These are phyloP conservation scores for Burhinus oedicnemus DNA, from an alignment of 2,113 vertebrate species.

Conservation along the genomic window DNA sequence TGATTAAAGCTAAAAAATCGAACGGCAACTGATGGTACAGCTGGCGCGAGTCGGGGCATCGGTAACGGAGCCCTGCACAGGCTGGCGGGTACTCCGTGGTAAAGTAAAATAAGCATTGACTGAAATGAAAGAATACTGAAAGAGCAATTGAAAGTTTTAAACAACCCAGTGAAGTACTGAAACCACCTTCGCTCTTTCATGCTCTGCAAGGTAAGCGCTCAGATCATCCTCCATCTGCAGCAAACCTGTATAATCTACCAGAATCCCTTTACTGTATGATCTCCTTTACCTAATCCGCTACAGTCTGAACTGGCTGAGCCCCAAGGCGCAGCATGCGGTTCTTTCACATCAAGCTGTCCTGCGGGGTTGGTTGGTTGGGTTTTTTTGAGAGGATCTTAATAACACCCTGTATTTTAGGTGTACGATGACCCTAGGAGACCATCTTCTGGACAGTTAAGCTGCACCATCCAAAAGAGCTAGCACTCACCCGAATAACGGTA, in stretches of 20 bases:
- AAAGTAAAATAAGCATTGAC: background rate
- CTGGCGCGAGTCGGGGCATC: background rate
- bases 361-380: fast-evolving
- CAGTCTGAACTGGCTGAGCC: background rate
- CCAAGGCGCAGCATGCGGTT: fast-evolving
- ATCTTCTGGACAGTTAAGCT: background rate
- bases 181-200: background rate
- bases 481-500: fast-evolving
- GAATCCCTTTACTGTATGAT: background rate
- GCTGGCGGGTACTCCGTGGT: fast-evolving
- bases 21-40: background rate
- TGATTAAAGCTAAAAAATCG: background rate
- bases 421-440: fast-evolving
- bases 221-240: background rate
- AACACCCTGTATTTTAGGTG: background rate
- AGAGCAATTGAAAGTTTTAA: background rate
- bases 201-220: background rate
- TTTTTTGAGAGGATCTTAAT: background rate
- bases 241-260: background rate
- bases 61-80: background rate
- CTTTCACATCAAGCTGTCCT: background rate
- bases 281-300: background rate
- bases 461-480: background rate
- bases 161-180: background rate
- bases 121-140: background rate